These are phyloP conservation scores for Ailurus styani DNA, from an alignment of 2,113 vertebrate genomes.

Conservation along the genomic window DNA sequence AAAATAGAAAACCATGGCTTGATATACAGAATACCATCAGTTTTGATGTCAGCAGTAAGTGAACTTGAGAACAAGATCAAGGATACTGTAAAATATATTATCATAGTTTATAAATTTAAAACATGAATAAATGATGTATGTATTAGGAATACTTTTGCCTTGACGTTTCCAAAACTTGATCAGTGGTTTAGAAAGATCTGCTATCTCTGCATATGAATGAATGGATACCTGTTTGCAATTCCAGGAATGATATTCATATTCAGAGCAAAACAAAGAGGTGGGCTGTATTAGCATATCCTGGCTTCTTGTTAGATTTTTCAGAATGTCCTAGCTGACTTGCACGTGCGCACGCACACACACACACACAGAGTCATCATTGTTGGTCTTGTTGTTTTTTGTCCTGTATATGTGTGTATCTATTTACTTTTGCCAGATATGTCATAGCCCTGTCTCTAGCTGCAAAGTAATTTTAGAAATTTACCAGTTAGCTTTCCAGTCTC, in stretches of 20 bases:
- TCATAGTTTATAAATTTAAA: not conserved
- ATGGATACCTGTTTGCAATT: not conserved
- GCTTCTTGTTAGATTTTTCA: not conserved
- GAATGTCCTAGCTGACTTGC: not conserved
- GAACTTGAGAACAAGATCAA: not conserved
- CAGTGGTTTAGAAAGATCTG: not conserved
- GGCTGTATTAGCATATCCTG: not conserved
- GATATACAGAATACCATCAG: not conserved
- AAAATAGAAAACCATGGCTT: not conserved
- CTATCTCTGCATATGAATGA: not conserved
- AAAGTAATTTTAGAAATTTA: not conserved
- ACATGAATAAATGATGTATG: not conserved
- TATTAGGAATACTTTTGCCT: not conserved
- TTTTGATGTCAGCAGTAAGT: not conserved
- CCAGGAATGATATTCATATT: not conserved
- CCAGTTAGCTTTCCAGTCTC: not conserved
- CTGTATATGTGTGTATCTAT: not conserved
- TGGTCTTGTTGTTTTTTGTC: not conserved
- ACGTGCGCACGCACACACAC: not conserved
- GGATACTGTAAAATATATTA: not conserved
- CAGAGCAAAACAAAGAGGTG: not conserved
- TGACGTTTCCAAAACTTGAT: not conserved
- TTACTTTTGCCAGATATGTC: not conserved
- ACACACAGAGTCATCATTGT: not conserved
- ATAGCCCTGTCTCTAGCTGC: too few relatives aligned